Conservation (phyloP, 2,113 vertebrate species). For the Capra hircus region DNA sequence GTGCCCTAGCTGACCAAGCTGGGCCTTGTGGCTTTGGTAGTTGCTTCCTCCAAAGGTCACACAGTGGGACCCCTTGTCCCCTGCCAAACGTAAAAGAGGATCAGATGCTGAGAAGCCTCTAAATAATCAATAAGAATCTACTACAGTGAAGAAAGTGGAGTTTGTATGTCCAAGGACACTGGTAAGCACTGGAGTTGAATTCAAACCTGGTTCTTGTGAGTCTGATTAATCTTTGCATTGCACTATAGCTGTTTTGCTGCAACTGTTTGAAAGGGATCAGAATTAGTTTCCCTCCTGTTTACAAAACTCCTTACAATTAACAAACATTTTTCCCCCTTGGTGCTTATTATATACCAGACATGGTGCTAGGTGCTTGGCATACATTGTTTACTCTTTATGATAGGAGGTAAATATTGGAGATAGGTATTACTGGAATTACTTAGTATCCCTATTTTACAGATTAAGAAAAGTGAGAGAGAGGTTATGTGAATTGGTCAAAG, state of each 20-base stretch:
- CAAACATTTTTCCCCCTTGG: not conserved
- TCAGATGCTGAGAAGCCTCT: not conserved
- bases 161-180: not conserved
- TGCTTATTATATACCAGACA: not conserved
- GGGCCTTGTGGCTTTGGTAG: not conserved
- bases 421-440: not conserved
- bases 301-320: not conserved
- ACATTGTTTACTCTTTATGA: not conserved
- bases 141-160: not conserved
- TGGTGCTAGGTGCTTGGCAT: not conserved
- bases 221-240: slow-evolving; percentile 16
- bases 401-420: not conserved
- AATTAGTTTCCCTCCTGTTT: not conserved
- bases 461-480: not conserved
- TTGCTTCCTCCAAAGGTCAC: not conserved
- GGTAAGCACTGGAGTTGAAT: not conserved
- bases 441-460: slow-evolving; percentile 23
- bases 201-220: not conserved
- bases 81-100: not conserved
- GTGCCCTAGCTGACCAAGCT: not conserved
- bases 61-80: not conserved
- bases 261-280: not conserved
- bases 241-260: not conserved
- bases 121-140: not conserved
- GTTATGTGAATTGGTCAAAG: not conserved